Evolutionary conservation across 2,888 invertebrate species (phyloP).

Genomic region (Rhabditoides inermis): DNA sequence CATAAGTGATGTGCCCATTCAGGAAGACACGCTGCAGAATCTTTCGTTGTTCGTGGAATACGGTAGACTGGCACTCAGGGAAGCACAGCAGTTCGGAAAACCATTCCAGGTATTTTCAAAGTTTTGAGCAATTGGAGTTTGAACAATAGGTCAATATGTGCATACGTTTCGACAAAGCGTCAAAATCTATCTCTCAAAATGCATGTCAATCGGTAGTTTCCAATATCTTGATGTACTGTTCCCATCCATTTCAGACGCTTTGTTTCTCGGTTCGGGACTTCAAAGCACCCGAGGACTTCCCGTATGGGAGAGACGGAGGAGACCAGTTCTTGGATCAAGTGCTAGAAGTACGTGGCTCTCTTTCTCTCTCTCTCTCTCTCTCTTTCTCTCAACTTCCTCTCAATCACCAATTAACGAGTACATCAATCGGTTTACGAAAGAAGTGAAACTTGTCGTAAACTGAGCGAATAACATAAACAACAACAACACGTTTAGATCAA

Average conservation of each 20-base stretch:
- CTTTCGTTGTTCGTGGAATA: conserved; percentile 92
- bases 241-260: conserved; percentile 33
- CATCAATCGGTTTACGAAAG: too few relatives aligned
- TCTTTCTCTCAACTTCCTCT: not conserved
- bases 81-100: conserved; percentile 56
- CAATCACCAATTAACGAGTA: not conserved
- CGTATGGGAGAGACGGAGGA: conserved; percentile 41
- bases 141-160: too few relatives aligned
- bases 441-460: not conserved
- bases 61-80: conserved; percentile 80
- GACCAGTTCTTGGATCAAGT: conserved; percentile 30
- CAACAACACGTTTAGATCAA: conserved; percentile 7
- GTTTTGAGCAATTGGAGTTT: not conserved
- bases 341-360: conserved; percentile 13
- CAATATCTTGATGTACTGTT: too few relatives aligned
- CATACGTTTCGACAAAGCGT: too few relatives aligned
- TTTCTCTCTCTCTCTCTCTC: not conserved
- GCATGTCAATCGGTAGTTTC: too few relatives aligned
- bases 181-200: too few relatives aligned
- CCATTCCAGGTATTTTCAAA: conserved; percentile 42
- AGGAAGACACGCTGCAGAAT: conserved; percentile 88
- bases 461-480: not conserved
- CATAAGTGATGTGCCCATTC: not conserved
- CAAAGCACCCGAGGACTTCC: conserved; percentile 57
- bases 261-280: conserved; percentile 50